These are phyloP conservation scores for Liodrosophila aerea DNA, from an alignment of 2,888 invertebrate genomes.

Conservation along the genomic window DNA sequence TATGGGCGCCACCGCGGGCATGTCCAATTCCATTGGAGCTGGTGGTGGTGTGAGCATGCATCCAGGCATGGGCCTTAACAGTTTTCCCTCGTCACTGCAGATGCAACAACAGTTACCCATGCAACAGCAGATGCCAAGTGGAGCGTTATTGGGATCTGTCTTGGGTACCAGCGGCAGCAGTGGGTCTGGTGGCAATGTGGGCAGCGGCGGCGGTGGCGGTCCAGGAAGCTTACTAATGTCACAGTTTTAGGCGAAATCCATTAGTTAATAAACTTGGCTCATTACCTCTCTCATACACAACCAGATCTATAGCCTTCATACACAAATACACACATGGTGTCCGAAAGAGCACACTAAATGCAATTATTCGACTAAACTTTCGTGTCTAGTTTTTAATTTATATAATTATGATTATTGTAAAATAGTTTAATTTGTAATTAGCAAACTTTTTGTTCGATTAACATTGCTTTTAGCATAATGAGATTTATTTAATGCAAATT, in stretches of 20 bases:
- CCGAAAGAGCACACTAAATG: constrained; percentile 47
- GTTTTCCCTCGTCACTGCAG: constrained; percentile 59
- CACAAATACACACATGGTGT: constrained; percentile 11
- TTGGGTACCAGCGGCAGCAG: constrained; percentile 53
- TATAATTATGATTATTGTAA: constrained; percentile 61
- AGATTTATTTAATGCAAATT: constrained; percentile 72
- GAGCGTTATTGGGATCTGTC: constrained; percentile 61
- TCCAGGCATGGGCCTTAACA: constrained; percentile 63
- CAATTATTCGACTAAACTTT: constrained; percentile 69
- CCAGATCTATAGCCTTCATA: constrained; percentile 24
- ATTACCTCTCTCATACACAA: constrained; percentile 63
- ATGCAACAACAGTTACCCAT: constrained; percentile 58
- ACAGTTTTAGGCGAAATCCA: constrained; percentile 76
- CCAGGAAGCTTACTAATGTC: constrained; percentile 81
- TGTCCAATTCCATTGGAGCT: constrained; percentile 32
- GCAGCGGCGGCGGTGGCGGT: constrained; percentile 55
- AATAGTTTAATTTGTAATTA: constrained; percentile 73
- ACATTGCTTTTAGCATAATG: constrained; percentile 64
- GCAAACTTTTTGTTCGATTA: constrained; percentile 68
- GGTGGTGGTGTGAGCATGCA: constrained; percentile 43
- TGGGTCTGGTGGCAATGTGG: constrained; percentile 37
- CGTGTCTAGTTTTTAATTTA: constrained; percentile 71
- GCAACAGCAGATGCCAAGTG: constrained; percentile 66
- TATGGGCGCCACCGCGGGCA: constrained; percentile 27
- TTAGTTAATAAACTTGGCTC: constrained; percentile 73